Conservation (phyloP, 1,140 invertebrate genomes). For the Brachionus asplanchnoidis region DNA sequence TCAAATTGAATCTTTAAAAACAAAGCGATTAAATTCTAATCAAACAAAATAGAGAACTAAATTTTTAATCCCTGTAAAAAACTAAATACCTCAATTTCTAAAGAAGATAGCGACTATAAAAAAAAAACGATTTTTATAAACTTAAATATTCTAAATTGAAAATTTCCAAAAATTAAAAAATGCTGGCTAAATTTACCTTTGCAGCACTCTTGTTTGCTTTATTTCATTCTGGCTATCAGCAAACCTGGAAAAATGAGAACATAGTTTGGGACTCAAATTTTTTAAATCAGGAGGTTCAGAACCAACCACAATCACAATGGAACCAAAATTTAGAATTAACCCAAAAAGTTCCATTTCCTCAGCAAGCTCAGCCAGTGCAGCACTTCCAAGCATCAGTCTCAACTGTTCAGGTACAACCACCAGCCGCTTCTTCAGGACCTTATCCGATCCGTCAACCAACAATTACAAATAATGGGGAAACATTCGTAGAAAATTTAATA, state of each 20-base stretch:
- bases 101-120: background rate
- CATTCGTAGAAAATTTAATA: background rate
- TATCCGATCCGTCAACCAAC: background rate
- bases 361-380: background rate
- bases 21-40: background rate
- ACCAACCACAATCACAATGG: background rate
- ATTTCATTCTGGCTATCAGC: background rate
- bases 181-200: background rate
- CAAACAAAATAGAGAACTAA: background rate
- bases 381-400: background rate
- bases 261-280: background rate
- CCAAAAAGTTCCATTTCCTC: background rate
- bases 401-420: background rate
- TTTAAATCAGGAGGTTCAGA: background rate
- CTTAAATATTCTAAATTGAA: background rate
- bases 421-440: background rate
- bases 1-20: background rate
- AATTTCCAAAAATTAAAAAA: background rate
- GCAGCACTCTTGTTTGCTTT: background rate
- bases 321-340: background rate
- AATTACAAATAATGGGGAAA: constrained; percentile 2
- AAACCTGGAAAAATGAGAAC: background rate
- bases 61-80: background rate
- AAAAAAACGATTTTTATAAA: background rate
- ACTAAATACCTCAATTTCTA: background rate